These are phyloP conservation scores for Apeltes quadracus DNA, from an alignment of 2,113 vertebrate genomes.

Conservation along the genomic window DNA sequence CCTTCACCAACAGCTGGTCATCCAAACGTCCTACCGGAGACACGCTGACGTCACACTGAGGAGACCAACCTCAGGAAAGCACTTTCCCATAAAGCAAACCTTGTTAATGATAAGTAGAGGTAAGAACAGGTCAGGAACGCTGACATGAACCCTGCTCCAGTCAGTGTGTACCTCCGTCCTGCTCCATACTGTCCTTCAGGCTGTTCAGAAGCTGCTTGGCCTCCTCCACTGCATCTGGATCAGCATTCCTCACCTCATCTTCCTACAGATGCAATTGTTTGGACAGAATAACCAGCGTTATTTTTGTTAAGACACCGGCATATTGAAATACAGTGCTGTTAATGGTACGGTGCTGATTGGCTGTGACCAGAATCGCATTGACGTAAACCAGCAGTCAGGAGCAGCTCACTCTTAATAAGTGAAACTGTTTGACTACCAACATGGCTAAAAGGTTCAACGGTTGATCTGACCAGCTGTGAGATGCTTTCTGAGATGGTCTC, in stretches of 20 bases:
- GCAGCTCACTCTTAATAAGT: no score
- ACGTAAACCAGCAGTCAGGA: no score
- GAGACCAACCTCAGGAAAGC: no score
- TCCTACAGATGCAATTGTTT: conserved; percentile 57
- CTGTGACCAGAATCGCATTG: no score
- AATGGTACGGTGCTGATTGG: not conserved
- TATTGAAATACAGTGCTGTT: not conserved
- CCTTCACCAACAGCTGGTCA: conserved; percentile 80
- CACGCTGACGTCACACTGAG: not conserved
- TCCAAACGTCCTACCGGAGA: conserved; percentile 80
- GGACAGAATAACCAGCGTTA: not conserved
- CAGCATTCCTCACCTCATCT: conserved; percentile 32
- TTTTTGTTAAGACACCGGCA: not conserved
- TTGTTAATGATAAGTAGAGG: no score
- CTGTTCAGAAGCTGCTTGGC: conserved; percentile 80
- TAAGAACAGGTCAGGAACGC: no score
- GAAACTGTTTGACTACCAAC: no score
- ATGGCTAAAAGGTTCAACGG: no score
- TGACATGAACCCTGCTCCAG: not conserved
- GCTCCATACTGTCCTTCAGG: conserved; percentile 84
- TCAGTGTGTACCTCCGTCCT: conserved; percentile 77
- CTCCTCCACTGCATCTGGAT: conserved; percentile 62
- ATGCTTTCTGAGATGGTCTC: conserved; percentile 84
- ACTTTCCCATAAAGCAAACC: not conserved
- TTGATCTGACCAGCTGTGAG: conserved; percentile 86